These are phyloP conservation scores for Xylocampa areola DNA, from an alignment of 2,888 invertebrate species.

Conservation along the genomic window DNA sequence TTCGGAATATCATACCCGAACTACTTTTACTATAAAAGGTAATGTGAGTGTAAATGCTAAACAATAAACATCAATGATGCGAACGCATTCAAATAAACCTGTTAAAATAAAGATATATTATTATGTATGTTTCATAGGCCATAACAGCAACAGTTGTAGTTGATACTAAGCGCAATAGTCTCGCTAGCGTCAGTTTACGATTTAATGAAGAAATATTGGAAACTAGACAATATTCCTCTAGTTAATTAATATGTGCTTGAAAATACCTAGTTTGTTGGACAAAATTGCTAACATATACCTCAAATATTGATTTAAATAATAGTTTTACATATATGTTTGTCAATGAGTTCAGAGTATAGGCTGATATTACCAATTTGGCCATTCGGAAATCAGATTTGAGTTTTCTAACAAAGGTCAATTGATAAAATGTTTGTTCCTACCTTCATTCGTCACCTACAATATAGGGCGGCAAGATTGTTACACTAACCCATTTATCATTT, in stretches of 20 bases:
- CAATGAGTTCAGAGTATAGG: too few species aligned
- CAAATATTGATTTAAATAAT: too few species aligned
- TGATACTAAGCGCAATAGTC: constrained; percentile 32
- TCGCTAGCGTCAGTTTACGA: constrained; percentile 34
- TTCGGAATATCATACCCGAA: constrained; percentile 22
- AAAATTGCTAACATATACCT: neutral
- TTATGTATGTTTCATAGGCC: constrained; percentile 53
- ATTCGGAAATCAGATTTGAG: too few species aligned
- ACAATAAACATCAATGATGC: constrained; percentile 17
- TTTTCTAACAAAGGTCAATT: too few species aligned
- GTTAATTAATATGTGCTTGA: constrained; percentile 18
- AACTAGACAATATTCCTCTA: constrained; percentile 14
- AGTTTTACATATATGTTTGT: too few species aligned
- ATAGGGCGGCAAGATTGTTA: too few species aligned
- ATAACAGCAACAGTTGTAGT: constrained; percentile 45
- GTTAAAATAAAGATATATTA: constrained; percentile 47
- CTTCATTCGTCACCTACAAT: too few species aligned
- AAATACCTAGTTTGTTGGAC: constrained; percentile 4
- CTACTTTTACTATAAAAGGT: constrained; percentile 24
- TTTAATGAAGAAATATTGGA: constrained; percentile 32
- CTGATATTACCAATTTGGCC: too few species aligned
- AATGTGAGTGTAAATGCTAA: constrained; percentile 21
- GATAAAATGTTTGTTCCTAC: too few species aligned
- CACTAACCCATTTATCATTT: too few species aligned
- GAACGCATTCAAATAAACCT: constrained; percentile 34